Base-by-base conservation (phyloP, 2,797 vertebrate genomes). In the Nasua narica region DNA sequence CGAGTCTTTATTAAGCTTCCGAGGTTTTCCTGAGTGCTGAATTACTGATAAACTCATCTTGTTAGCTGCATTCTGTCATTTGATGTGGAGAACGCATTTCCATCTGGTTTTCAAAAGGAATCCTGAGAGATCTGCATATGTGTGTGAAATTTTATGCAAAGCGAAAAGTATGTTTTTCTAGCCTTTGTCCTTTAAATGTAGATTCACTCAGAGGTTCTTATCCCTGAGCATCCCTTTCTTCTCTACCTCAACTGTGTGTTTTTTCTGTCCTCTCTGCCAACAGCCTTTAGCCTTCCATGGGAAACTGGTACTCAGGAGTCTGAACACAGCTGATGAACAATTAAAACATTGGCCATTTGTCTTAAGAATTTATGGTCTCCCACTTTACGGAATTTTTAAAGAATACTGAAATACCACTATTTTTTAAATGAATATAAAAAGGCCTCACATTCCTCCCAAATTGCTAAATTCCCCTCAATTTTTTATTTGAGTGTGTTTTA, bases 101-200 rank as follows among this genome's bases (percentile, higher is more conserved):
- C 95, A 98, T 97, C 98, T 98, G 93, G 74, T 98, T 98, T 97
- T 96, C 88, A 37, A 96, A 96, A 82, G 96, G 90, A 98, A 90
- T 95, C 81, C 93, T 98, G 98, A 96, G 97, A 98, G 95, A 97
- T 95, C 58, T 97, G 13, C 50, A 16, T 89, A 56, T 81, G 87
- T 96, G 74, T 84, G 81, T 96, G 90, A 97, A 96, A 14, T 97
- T 96, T 96, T 96, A 84, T 97, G 97, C 91, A 96, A 96, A 98
- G 97, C 16, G 70, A 91, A 95, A 97, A 21, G 72, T 91, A 76
- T 85, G 46, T 90, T 97, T 95, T 94, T 72, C 46, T 95, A 87
- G 87, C 86, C 65, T 65, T 72, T 77, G 21, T 92, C 83, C 91
- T 97, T 97, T 96, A 95, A 87, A 97, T 87, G 14, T 93, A 95